Conservation (phyloP, 2,888 invertebrate species). For the Sarcophaga caerulescens region DNA sequence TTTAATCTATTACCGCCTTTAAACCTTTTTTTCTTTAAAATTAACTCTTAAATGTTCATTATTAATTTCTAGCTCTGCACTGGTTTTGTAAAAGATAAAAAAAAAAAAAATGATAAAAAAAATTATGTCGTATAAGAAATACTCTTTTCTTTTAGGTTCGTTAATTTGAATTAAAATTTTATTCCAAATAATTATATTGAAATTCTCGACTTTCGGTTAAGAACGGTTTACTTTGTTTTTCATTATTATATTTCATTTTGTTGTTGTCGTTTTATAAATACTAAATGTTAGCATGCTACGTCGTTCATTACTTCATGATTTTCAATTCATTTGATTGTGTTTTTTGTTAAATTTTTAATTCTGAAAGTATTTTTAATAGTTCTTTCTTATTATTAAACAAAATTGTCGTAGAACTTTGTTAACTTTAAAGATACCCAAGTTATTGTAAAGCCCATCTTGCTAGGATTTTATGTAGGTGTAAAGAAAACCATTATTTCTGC, state of each 20-base stretch:
- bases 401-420: too few species aligned
- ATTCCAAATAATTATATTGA: not conserved
- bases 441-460: too few species aligned
- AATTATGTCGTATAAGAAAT: constrained; percentile 52
- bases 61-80: constrained; percentile 79
- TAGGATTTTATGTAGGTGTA: too few species aligned
- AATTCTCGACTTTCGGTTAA: constrained; percentile 28
- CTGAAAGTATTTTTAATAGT: constrained; percentile 8
- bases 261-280: constrained; percentile 30
- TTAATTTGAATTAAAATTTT: constrained; percentile 47
- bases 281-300: constrained; percentile 35
- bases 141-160: constrained; percentile 54
- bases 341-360: not conserved
- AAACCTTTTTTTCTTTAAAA: constrained; percentile 53
- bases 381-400: too few species aligned
- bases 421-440: too few species aligned
- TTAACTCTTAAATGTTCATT: constrained; percentile 65
- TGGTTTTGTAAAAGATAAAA: constrained; percentile 78
- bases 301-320: constrained; percentile 2
- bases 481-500: too few species aligned
- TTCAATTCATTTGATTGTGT: constrained; percentile 12
- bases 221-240: constrained; percentile 33
- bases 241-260: constrained; percentile 21
- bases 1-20: constrained; percentile 38
- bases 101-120: constrained; percentile 34